Evolutionary conservation across 2,797 vertebrate genomes (phyloP).

Genomic region (Lagocephalus sceleratus): DNA sequence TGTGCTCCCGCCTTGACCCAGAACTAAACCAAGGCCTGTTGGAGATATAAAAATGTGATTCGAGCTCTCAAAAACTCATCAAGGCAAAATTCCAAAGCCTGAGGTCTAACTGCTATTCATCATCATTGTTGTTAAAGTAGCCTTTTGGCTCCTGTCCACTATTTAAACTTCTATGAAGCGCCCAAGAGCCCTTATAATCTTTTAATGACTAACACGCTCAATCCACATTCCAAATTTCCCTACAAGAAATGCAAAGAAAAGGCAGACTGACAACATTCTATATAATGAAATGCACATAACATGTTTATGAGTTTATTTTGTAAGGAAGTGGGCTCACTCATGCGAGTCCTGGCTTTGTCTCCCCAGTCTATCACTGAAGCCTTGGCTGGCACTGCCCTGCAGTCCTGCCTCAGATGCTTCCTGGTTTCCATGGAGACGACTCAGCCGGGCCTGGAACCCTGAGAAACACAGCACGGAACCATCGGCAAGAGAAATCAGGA

Average conservation of each 20-base stretch:
- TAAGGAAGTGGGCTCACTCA: conserved; percentile 79
- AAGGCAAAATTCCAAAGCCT: conserved; percentile 8
- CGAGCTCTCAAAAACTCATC: neutral
- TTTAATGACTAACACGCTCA: conserved; percentile 4
- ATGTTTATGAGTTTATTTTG: neutral
- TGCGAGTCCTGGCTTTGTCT: conserved; percentile 86
- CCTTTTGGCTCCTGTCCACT: conserved; percentile 7
- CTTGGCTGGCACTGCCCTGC: conserved; percentile 77
- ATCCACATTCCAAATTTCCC: neutral
- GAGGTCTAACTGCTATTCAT: conserved; percentile 9
- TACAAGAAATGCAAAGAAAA: neutral
- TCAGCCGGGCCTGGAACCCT: conserved; percentile 92
- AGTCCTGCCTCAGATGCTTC: conserved; percentile 47
- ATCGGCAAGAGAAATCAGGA: conserved; percentile 1
- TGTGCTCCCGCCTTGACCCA: conserved; percentile 72
- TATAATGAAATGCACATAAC: neutral
- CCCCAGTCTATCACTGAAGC: conserved; percentile 79
- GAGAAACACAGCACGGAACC: conserved; percentile 4
- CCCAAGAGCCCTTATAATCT: neutral
- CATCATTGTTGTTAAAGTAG: conserved; percentile 6
- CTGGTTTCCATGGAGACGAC: conserved; percentile 81
- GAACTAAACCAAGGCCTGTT: conserved; percentile 78
- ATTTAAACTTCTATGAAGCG: conserved; percentile 3
- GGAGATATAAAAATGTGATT: conserved; percentile 9
- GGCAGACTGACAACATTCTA: neutral